Base-by-base conservation (phyloP, 30 jellyfish, hydroid and myxozoan species). In the Phacellophora camtschatica region DNA sequence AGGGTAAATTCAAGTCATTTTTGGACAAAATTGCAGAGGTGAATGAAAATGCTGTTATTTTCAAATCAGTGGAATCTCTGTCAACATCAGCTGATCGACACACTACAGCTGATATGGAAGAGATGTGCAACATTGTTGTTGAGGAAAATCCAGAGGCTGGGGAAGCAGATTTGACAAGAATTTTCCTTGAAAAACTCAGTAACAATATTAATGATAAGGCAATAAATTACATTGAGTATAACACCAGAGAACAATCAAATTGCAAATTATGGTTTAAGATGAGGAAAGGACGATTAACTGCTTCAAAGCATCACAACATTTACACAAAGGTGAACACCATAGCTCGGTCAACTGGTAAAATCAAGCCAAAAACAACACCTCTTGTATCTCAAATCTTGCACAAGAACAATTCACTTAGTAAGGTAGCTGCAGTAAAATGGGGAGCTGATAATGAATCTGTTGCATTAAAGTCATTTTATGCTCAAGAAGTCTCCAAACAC, bases 261-360 rank as follows among this genome's bases (percentile, higher is more conserved):
- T 24, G 35, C 12, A 18, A 50, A 50, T 16, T 50, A 25, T 82
- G 94, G 94, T 11, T 48, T 3, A 23, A 82, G 7, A 27, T 18
- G n/a, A 30, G 94, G 25, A 50, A 33, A 31, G 94, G 94, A 50
- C 53, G 88, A 16, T 16, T 82, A 5, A 82, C 94, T 2, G 80
- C 94, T 32, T 67, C 94, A 9, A 45, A n/a, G 29, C 59, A 49
- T 67, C 88, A 67, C 25, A 69, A 48, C 30, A 28, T 43, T 29
- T 82, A 10, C 39, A 82, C 94, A 30, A 82, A 82, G 53, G 79
- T 82, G 42, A 67, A 67, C 30, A 15, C 49, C 0, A 19, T 66
- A 27, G 64, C 62, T 32, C 67, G 77, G 53, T 35, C 28, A 31
- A 63, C 41, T 12, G 84, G 1, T 4, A 20, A 61, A 4, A 20